Evolutionary conservation across 2,113 vertebrate genomes (phyloP), one percentile per base, ranked within the genome.

Genomic region (Acrocephalus kingi): DNA sequence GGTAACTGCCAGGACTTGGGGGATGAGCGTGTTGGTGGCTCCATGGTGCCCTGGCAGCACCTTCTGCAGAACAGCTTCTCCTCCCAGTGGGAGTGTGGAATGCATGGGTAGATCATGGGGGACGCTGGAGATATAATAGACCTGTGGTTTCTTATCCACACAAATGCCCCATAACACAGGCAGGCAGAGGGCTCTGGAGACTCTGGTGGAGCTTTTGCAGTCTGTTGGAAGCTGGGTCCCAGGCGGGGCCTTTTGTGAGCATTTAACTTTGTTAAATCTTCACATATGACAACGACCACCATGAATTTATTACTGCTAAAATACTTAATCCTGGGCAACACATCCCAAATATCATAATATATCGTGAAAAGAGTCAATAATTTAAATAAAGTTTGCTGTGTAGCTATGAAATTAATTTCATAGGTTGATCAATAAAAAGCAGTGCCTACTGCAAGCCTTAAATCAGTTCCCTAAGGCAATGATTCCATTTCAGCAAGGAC

Each of bases 1-100:
- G 99, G 99, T 99, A 98, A 46, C 75, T 3, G 10, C 89, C 15
- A 5, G 55, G 23, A 55, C 48, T 3, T 15, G 25, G 20, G 43
- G 12, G 15, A 25, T 1, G 13, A 64, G 68, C 2, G 0, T 1
- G 0, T 45, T 30, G 4, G 15, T 45, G 10, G 33, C 21, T 79
- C 41, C 3, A 0, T 1, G 4, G 66, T 67, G 31, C 46, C 67
- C 54, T 52, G 51, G 56, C 67, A 62, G 30, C 11, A 7, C 24
- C 75, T 82, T 45, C 87, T 72, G 59, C 68, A 84, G 76, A 56
- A 24, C 31, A 39, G 16, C 45, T 8, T 68, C 63, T 66, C 28
- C 75, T 92, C 46, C 13, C 1, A 39, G 45, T 15, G 66, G 69
- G 75, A 80, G 21, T 23, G 1, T 33, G 58, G n/a, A 54, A 24